Conservation (phyloP, 2,797 vertebrate species). For the Hippoglossus hippoglossus region DNA sequence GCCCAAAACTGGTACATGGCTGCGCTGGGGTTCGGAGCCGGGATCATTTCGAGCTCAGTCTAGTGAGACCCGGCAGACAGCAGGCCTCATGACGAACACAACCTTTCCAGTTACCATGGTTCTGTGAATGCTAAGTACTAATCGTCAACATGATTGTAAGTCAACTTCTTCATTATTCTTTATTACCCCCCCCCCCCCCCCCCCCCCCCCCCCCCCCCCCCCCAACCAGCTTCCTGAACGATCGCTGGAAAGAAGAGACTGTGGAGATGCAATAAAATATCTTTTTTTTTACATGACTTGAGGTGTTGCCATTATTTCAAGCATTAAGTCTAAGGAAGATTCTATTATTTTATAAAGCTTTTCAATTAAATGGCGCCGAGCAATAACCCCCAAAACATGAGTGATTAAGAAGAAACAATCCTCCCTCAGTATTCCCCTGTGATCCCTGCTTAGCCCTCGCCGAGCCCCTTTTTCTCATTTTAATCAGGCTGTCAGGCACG, state of each 20-base stretch:
- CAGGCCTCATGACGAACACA: conserved; percentile 18
- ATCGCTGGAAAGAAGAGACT: background rate
- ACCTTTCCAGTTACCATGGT: conserved; percentile 36
- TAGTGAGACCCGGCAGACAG: conserved; percentile 45
- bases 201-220: background rate
- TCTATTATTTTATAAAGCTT: conserved; percentile 2
- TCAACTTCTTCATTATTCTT: conserved; percentile 15
- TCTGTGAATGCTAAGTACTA: conserved; percentile 50
- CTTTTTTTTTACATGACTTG: background rate
- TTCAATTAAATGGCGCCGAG: conserved; percentile 12
- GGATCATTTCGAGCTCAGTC: conserved; percentile 10
- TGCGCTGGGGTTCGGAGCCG: conserved; percentile 1
- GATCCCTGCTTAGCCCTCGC: conserved; percentile 15
- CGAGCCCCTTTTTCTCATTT: conserved; percentile 24
- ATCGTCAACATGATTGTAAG: conserved; percentile 41
- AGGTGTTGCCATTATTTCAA: background rate
- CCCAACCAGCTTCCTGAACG: conserved; percentile 9
- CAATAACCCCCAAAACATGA: conserved; percentile 13
- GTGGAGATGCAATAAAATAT: background rate
- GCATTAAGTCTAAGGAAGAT: conserved; percentile 1
- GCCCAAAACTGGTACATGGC: background rate
- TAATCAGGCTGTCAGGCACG: conserved; percentile 36
- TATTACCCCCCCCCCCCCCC: background rate
- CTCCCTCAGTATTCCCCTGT: conserved; percentile 13
- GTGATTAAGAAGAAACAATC: conserved; percentile 29